Evolutionary conservation across 2,888 invertebrate genomes (phyloP).

Genomic region (Callosobruchus maculatus): DNA sequence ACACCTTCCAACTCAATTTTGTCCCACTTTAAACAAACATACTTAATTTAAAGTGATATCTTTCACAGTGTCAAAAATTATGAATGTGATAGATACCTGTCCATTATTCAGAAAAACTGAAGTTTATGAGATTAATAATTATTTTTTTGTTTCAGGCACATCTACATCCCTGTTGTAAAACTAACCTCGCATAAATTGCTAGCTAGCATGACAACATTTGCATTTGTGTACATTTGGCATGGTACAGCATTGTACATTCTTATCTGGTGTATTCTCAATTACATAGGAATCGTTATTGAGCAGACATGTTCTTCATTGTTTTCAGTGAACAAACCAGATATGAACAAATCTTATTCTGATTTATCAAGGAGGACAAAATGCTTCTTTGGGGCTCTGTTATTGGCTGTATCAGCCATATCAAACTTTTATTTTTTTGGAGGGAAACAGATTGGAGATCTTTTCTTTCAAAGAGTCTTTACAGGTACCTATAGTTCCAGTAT

Average conservation of each 20-base stretch:
- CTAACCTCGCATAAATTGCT: constrained; percentile 57
- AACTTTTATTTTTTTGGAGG: constrained; percentile 87
- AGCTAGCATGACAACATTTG: constrained; percentile 73
- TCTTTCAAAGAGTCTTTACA: constrained; percentile 57
- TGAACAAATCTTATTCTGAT: constrained; percentile 20
- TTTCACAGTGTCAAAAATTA: no score
- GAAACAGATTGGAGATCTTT: constrained; percentile 67
- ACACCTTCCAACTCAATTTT: no score
- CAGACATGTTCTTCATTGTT: constrained; percentile 39
- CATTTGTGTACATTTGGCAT: constrained; percentile 89
- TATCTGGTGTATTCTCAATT: constrained; percentile 87
- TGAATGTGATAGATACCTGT: no score
- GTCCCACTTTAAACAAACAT: no score
- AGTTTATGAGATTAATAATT: no score
- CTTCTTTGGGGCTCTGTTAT: constrained; percentile 63
- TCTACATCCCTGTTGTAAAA: constrained; percentile 64
- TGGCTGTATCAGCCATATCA: constrained; percentile 76
- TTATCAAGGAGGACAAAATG: constrained; percentile 64
- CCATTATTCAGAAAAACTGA: background rate
- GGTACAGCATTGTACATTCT: constrained; percentile 74
- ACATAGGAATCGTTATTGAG: constrained; percentile 73
- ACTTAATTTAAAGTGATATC: no score
- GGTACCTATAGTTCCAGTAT: constrained; percentile 45
- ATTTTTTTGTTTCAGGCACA: constrained; percentile 63
- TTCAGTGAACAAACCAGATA: constrained; percentile 43